Base-by-base conservation (phyloP, 1,140 invertebrate genomes). In the Plectrocnemia conspersa region DNA sequence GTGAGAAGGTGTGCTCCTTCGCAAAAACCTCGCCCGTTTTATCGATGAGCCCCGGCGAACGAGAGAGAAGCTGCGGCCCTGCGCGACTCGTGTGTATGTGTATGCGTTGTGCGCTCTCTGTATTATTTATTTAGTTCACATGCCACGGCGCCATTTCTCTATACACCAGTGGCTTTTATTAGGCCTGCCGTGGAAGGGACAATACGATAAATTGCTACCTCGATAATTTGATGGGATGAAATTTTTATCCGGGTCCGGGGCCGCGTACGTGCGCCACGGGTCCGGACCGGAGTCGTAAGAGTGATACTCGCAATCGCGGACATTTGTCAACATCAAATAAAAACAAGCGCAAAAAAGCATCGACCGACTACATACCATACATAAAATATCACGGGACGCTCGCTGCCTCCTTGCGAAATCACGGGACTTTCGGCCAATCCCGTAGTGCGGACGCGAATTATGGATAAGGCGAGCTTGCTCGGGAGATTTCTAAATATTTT, bases 111-210 rank as follows among this genome's bases (percentile, higher is more conserved):
- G 23, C 33, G 40, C 47, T 19, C 25, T 50, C 47, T 50, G 22
- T 50, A 50, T 50, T 50, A 50, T 50, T 50, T 50, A 50, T 50
- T 50, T 50, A 50, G 47, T 50, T 50, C 47, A 50, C 47, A 50
- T 50, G 47, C 47, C 33, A 50, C 35, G 33, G 47, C 21, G 40
- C 47, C 47, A 50, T 50, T 50, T 50, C 47, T 50, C 47, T 50
- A 50, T 50, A 38, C 47, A 50, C 47, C 47, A 50, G 47, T 50
- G 47, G 47, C 47, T 50, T 50, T 50, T 50, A 50, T 50, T 50
- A 50, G 47, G 35, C 35, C 33, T 32, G 46, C 46, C 33, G 22
- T 38, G 27, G 25, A 11, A 50, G 47, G 47, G 47, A 50, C 47
- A 50, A 50, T 50, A 50, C 47, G 47, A 50, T 50, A 50, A 50